Evolutionary conservation across 2,113 vertebrate genomes (phyloP).

Genomic region (Piaya cayana): DNA sequence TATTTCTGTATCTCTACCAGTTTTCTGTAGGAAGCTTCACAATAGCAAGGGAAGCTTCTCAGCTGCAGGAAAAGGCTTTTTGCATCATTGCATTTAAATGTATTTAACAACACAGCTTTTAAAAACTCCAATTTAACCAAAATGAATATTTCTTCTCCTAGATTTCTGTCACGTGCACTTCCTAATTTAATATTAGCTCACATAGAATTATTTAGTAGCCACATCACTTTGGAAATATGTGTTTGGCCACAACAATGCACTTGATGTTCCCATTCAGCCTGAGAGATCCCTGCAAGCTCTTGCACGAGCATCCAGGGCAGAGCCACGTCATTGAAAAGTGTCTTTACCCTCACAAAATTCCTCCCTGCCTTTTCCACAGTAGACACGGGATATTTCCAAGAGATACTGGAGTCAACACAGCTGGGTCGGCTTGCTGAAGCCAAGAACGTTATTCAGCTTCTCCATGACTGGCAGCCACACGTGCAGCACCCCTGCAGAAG

Average conservation of each 20-base stretch:
- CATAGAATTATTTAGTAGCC: background rate
- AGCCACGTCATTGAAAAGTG: background rate
- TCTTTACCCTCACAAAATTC: background rate
- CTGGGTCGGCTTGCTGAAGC: background rate
- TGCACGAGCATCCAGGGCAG: background rate
- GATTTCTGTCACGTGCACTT: background rate
- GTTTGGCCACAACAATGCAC: background rate
- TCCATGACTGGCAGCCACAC: rapidly evolving
- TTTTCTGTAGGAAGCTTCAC: background rate
- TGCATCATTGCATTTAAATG: background rate
- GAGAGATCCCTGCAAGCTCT: background rate
- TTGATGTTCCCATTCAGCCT: rapidly evolving
- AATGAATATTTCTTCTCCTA: rapidly evolving
- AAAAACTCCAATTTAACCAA: background rate
- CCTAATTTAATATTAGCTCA: background rate
- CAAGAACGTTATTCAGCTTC: background rate
- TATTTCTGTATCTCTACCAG: background rate
- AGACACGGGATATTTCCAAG: rapidly evolving
- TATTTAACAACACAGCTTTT: no score
- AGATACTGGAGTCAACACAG: background rate
- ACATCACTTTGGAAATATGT: background rate
- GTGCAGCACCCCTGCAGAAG: background rate
- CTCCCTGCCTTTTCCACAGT: background rate
- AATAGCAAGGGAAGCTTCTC: background rate
- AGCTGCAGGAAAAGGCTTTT: background rate